Evolutionary conservation across 1,140 invertebrate genomes (phyloP).

Genomic region (Bombus cullumanus): DNA sequence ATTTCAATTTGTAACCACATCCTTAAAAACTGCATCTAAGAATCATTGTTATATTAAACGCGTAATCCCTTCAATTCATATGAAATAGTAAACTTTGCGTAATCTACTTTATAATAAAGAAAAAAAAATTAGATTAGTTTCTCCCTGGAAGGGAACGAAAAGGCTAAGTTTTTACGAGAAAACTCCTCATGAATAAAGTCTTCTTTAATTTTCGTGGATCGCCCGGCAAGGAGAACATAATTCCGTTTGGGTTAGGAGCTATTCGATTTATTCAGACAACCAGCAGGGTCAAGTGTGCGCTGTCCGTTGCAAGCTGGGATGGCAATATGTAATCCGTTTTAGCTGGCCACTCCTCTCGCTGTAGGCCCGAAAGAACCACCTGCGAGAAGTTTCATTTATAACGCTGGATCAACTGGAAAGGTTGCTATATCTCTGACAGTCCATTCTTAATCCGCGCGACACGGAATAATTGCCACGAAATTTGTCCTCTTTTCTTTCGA

Average conservation of each 20-base stretch:
- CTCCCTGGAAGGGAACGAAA: background rate
- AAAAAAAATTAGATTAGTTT: background rate
- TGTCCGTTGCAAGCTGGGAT: constrained; percentile 65
- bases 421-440: background rate
- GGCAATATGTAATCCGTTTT: constrained; percentile 76
- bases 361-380: constrained; percentile 38
- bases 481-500: background rate
- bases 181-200: background rate
- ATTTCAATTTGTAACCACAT: too few relatives aligned
- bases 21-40: too few relatives aligned
- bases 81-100: background rate
- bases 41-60: too few relatives aligned
- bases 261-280: constrained; percentile 72
- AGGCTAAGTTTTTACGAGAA: constrained; percentile 7
- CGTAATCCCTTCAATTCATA: too few relatives aligned
- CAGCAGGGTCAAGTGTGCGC: constrained; percentile 63
- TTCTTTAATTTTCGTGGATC: constrained; percentile 36
- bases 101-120: background rate
- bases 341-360: constrained; percentile 28
- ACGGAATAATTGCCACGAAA: constrained; percentile 13
- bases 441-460: constrained; percentile 2
- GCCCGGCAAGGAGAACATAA: constrained; percentile 25
- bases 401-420: constrained; percentile 6
- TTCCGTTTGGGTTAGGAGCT: constrained; percentile 59
- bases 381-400: constrained; percentile 54